phyloP scores from a whole-genome alignment of 2,888 invertebrate species.

The Phrixothrix hirtus region DNA sequence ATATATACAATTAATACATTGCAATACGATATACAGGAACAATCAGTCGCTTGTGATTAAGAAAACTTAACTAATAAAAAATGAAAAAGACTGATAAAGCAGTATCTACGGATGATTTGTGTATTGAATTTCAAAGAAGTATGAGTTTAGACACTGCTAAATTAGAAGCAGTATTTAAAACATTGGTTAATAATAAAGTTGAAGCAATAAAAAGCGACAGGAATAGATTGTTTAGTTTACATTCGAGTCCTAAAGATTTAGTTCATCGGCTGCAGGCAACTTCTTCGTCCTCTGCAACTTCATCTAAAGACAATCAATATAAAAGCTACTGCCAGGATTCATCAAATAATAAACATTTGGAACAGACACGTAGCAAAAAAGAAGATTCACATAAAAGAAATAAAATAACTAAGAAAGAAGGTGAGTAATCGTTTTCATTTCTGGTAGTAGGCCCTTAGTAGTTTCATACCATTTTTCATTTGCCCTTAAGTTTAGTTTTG shows the following conservation, averaged over 20 bases:
- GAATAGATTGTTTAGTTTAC: slow-evolving; percentile 42
- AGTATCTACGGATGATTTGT: slow-evolving; percentile 68
- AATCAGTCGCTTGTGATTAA: too few relatives aligned
- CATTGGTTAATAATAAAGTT: slow-evolving; percentile 69
- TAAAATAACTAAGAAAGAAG: slow-evolving; percentile 17
- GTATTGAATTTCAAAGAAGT: slow-evolving; percentile 39
- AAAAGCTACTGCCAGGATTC: slow-evolving; percentile 11
- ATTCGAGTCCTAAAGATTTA: slow-evolving; percentile 54
- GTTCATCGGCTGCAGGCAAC: slow-evolving; percentile 52
- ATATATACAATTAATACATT: too few relatives aligned
- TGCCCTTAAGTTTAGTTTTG: too few relatives aligned
- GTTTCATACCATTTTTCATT: too few relatives aligned
- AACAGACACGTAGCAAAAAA: slow-evolving; percentile 15
- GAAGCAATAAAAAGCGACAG: slow-evolving; percentile 31
- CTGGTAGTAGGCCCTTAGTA: too few relatives aligned
- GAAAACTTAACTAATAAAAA: too few relatives aligned
- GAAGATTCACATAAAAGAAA: slow-evolving; percentile 1
- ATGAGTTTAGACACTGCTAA: slow-evolving; percentile 62
- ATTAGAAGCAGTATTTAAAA: slow-evolving; percentile 70
- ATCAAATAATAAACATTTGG: slow-evolving; percentile 18
- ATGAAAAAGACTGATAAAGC: slow-evolving; percentile 65
- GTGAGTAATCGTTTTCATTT: too few relatives aligned
- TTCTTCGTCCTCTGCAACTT: slow-evolving; percentile 56
- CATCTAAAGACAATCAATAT: slow-evolving; percentile 51
- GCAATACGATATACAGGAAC: too few relatives aligned